These are phyloP conservation scores for Okamejei kenojei DNA, from an alignment of 2,797 vertebrate genomes.

Conservation along the genomic window DNA sequence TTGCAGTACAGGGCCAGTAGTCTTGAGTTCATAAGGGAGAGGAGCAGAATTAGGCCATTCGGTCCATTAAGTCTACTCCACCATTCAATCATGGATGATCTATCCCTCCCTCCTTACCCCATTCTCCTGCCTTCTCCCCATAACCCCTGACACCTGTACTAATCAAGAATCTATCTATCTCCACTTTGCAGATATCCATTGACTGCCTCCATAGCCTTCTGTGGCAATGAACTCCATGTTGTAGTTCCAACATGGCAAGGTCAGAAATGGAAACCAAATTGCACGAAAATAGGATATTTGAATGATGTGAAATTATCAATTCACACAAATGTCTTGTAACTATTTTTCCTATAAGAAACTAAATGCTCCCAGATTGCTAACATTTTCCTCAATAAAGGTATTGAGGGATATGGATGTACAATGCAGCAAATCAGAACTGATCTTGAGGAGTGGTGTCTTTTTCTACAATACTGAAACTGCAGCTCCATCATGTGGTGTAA, in stretches of 20 bases:
- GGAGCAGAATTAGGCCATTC: too few relatives aligned
- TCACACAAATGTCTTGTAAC: too few relatives aligned
- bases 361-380: neutral
- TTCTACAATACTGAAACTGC: neutral
- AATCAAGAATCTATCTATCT: too few relatives aligned
- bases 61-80: too few relatives aligned
- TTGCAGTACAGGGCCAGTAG: neutral
- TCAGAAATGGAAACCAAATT: neutral
- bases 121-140: too few relatives aligned
- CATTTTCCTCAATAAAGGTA: neutral
- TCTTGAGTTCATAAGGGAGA: neutral
- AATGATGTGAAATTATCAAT: too few relatives aligned
- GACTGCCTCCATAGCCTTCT: too few relatives aligned
- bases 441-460: neutral
- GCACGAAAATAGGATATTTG: neutral
- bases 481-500: slow-evolving; percentile 29
- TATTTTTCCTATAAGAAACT: neutral
- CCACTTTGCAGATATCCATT: too few relatives aligned
- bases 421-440: neutral
- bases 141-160: too few relatives aligned
- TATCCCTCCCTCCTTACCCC: too few relatives aligned
- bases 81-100: too few relatives aligned
- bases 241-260: neutral
- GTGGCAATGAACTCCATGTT: too few relatives aligned
- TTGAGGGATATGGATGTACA: neutral